These are phyloP conservation scores for Regulus satrapa DNA, from an alignment of 2,113 vertebrate species.

Conservation along the genomic window DNA sequence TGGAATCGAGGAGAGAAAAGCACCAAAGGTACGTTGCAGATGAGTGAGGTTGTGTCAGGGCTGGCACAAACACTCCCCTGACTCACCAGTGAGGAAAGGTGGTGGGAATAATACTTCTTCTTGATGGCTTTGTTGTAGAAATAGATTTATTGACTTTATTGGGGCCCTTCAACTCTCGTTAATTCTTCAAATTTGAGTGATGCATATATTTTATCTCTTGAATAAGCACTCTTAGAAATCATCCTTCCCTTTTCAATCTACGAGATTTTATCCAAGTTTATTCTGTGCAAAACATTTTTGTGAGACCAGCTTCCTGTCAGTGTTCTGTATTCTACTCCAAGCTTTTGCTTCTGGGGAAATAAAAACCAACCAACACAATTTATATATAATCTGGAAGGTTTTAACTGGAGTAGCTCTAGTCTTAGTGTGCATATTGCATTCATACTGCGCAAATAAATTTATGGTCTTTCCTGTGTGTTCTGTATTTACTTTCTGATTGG, in stretches of 20 bases:
- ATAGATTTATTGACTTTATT: neutral
- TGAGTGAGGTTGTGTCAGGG: neutral
- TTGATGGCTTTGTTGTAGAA: neutral
- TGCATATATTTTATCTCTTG: neutral
- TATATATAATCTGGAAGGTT: neutral
- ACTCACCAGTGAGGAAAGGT: neutral
- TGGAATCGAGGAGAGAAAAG: conserved; percentile 98
- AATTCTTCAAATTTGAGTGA: neutral
- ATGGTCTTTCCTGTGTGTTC: neutral
- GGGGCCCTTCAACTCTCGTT: neutral
- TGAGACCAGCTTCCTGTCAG: neutral
- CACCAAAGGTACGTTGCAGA: conserved; percentile 87
- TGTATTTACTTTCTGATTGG: neutral
- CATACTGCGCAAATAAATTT: neutral
- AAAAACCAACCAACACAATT: neutral
- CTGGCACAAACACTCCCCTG: neutral
- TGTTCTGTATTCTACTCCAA: neutral
- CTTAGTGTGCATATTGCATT: neutral
- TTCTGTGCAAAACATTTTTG: neutral
- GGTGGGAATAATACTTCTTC: neutral
- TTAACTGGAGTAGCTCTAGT: neutral
- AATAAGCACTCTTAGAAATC: neutral
- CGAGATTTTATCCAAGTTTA: neutral
- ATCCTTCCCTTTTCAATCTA: neutral
- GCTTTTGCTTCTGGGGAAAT: neutral